A percentile compares a stretch with the other conserved stretches of the same genome.
These are phyloP conservation scores for Panurus biarmicus DNA, from an alignment of 2,113 vertebrate species.

Conservation along the genomic window DNA sequence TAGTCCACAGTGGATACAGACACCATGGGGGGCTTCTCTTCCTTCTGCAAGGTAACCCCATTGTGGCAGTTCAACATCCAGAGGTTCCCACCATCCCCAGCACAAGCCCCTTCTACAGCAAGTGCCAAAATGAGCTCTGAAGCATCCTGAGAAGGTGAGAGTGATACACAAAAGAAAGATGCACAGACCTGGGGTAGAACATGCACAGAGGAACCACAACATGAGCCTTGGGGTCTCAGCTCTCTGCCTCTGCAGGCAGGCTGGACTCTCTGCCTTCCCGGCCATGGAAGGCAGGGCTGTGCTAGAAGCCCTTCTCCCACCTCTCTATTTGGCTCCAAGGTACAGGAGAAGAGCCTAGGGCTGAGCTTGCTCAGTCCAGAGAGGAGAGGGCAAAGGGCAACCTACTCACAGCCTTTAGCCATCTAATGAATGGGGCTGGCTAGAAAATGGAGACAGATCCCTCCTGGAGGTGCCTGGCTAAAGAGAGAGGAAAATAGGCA, in stretches of 20 bases:
- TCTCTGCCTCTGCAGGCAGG: neutral
- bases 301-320: neutral
- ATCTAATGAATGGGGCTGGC: neutral
- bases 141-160: neutral
- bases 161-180: neutral
- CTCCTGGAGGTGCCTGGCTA: neutral
- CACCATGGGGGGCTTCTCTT: neutral
- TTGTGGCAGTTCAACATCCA: rapidly evolving
- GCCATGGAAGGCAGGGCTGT: neutral
- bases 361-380: neutral
- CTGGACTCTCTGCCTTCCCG: neutral
- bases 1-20: constrained; percentile 62
- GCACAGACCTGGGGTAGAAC: neutral
- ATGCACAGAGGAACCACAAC: neutral
- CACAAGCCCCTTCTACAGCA: neutral
- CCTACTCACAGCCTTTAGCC: neutral
- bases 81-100: neutral
- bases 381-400: neutral
- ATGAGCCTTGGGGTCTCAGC: neutral
- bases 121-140: neutral
- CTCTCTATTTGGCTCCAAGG: neutral
- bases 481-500: neutral
- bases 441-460: neutral
- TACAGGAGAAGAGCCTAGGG: neutral
- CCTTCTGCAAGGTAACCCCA: neutral